Base-by-base conservation (phyloP, 2,797 vertebrate species). In the Hoplostethus mediterraneus region DNA sequence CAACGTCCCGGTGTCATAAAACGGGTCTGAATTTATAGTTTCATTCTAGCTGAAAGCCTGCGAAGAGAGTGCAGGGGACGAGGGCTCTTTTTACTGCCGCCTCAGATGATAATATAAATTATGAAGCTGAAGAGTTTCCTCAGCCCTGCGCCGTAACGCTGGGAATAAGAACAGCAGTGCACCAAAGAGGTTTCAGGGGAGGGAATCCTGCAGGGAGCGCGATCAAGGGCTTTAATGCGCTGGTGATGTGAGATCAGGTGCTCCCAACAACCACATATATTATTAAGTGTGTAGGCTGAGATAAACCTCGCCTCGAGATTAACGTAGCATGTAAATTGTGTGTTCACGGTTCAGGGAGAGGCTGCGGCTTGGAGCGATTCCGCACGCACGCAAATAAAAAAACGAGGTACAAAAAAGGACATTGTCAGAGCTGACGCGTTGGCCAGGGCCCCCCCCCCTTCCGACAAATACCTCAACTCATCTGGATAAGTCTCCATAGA, bases 91-190 rank as follows among this genome's bases (percentile, higher is more conserved):
- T 86, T 83, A 84, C 76, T 73, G 81, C 83, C 65, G 60, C 73
- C 56, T 67, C 45, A 36, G 75, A 72, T 82, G 82, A 75, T 69
- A n/a, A 28, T 79, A 77, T 86, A 79, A 90, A 89, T 83, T 72
- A 86, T 90, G 21, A 21, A 21, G 21, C 21, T 90, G 82, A 88
- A 85, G 78, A 83, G 80, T 87, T 87, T 84, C 80, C 72, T 84
- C 58, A 61, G 76, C 65, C 63, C 59, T 21, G 21, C 0, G 10
- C 57, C 10, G 84, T 59, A 59, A 83, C 49, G 78, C 75, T 76
- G 80, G 76, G 85, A 53, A 62, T 63, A 69, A 57, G 52, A 71
- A 64, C 73, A 74, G 65, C 62, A 64, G 55, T 63, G 42, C 25
- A 70, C 62, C 54, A 13, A 28, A 9, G 16, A 13, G 31, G 44